Evolutionary conservation across 2,113 vertebrate species (phyloP).

Genomic region (Mobula birostris): DNA sequence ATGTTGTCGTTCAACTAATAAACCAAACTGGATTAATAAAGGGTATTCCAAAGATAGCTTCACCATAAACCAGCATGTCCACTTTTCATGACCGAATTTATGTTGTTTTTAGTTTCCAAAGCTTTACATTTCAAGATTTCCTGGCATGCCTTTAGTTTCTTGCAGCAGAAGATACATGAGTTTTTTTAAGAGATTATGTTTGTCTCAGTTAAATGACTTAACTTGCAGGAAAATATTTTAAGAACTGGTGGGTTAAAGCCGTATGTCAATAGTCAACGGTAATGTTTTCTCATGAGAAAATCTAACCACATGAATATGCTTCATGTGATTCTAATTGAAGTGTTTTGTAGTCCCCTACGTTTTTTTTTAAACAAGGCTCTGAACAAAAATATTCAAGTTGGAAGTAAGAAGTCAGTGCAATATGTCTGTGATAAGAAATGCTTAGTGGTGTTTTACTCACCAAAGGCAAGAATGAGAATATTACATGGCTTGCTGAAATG

Average conservation of each 20-base stretch:
- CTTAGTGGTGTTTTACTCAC: neutral
- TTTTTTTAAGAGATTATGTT: neutral
- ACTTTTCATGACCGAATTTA: neutral
- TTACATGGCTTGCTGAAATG: neutral
- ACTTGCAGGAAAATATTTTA: neutral
- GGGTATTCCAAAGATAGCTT: neutral
- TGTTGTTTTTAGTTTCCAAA: neutral
- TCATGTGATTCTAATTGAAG: conserved; percentile 17
- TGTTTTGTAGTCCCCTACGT: neutral
- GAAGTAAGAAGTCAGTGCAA: neutral
- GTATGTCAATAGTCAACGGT: conserved; percentile 8
- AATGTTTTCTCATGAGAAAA: conserved; percentile 31
- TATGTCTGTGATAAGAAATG: neutral
- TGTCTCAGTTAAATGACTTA: neutral
- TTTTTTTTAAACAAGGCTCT: neutral
- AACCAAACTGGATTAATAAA: neutral
- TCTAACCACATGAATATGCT: conserved; percentile 1
- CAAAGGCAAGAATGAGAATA: neutral
- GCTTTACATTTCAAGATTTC: conserved; percentile 4
- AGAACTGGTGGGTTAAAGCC: neutral
- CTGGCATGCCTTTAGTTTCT: conserved; percentile 24
- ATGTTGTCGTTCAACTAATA: neutral
- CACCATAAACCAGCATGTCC: neutral
- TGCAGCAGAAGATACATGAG: neutral
- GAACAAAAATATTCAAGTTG: neutral